Base-by-base conservation (phyloP, 2,888 invertebrate species). In the Melanophora roralis region DNA sequence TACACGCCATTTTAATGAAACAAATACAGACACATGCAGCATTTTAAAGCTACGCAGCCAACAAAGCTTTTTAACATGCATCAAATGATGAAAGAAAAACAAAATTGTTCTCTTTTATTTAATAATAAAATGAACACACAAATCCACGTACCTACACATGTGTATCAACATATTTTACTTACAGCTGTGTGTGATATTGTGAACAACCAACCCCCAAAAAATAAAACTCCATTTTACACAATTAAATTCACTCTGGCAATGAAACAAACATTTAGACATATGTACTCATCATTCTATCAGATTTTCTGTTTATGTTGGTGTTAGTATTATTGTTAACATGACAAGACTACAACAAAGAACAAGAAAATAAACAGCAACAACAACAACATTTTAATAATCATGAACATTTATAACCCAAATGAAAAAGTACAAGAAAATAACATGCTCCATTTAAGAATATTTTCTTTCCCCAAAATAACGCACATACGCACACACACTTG, bases 291-390 rank as follows among this genome's bases (percentile, higher is more conserved):
- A 68, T 51, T 38, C 32, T 69, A 64, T 40, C 72, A 73, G 68
- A 73, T 76, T 80, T 76, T 34, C 57, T 81, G 69, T 76, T 76
- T 80, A 75, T 81, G 77, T 72, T 80, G 82, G 80, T 84, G 83
- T 82, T 82, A 82, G 83, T 82, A 74, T 80, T 83, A 74, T 72
- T 86, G 85, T 82, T 84, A 82, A 84, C 84, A 84, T 84, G 84
- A 83, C 83, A 85, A 83, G 84, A 84, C 84, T 84, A 83, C 82
- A 82, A 82, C 82, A 79, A 81, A 82, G 27, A 5, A 82, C 83
- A 83, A 83, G 82, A 78, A 65, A 75, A 27, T n/a, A n/a, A 73
- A 9, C 47, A 64, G 14, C 23, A 73, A 78, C 81, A 82, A 79
- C 64, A 71, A 40, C 53, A 53, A 43, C 57, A 75, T 65, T 79